Conservation (phyloP, 2,113 vertebrate genomes). For the Fregetta grallaria region DNA sequence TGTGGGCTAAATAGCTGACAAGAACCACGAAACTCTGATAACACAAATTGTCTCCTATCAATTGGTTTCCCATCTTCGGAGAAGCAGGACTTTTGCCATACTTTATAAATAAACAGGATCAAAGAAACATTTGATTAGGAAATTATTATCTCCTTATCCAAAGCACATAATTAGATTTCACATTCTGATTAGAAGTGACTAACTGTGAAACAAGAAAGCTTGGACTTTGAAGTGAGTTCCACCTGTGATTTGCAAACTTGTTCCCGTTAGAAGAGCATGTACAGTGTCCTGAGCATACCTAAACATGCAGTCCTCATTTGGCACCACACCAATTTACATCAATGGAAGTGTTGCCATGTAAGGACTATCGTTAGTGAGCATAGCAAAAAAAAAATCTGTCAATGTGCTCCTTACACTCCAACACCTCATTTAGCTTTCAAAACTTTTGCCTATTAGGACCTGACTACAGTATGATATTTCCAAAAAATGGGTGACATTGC, state of each 20-base stretch:
- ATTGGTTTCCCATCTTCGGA: background rate
- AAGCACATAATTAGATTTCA: background rate
- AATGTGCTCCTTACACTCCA: background rate
- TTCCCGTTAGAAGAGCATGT: background rate
- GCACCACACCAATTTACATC: background rate
- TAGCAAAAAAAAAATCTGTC: background rate
- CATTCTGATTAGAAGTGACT: background rate
- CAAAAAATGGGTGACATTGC: background rate
- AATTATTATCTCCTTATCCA: background rate
- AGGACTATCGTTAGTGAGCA: background rate
- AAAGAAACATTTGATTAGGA: background rate
- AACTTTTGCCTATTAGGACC: background rate
- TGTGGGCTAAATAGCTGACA: background rate
- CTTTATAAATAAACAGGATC: background rate
- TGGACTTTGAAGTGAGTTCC: background rate
- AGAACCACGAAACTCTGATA: background rate
- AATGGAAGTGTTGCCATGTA: background rate
- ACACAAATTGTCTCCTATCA: background rate
- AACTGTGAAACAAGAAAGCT: background rate
- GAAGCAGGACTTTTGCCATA: background rate
- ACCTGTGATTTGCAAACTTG: background rate
- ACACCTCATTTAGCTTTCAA: background rate
- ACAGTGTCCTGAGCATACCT: background rate
- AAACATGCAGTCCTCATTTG: background rate
- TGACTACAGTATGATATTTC: background rate